A percentile compares a stretch with the other conserved stretches of the same genome.
Conservation (phyloP, 2,888 invertebrate species). For the Xestoiulus laeticollis region DNA sequence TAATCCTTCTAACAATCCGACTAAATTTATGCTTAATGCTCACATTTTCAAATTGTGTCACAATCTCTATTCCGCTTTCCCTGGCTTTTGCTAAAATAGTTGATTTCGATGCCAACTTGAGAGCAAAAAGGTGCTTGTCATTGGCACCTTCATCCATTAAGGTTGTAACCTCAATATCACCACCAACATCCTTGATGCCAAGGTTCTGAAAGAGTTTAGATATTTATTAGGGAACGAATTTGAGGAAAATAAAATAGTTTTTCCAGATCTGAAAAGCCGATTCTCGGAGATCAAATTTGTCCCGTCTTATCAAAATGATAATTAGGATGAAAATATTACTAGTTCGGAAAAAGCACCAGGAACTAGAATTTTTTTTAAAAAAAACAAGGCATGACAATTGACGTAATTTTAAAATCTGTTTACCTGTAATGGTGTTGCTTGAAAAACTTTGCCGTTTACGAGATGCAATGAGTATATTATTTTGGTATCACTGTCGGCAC, state of each 20-base stretch:
- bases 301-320: too few species aligned
- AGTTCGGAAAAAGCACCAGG: too few species aligned
- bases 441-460: slow-evolving; percentile 56
- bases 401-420: not conserved
- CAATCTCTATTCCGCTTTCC: slow-evolving; percentile 12
- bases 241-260: too few species aligned
- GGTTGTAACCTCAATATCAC: slow-evolving; percentile 52
- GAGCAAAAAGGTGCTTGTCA: slow-evolving; percentile 56
- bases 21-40: too few species aligned
- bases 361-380: too few species aligned
- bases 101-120: slow-evolving; percentile 44
- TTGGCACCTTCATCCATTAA: slow-evolving; percentile 56
- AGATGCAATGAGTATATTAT: slow-evolving; percentile 55
- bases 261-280: too few species aligned
- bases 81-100: not conserved
- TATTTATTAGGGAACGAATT: too few species aligned
- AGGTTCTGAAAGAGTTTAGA: not conserved
- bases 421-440: not conserved
- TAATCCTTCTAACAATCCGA: too few species aligned
- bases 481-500: slow-evolving; percentile 55
- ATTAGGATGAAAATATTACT: too few species aligned
- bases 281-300: too few species aligned
- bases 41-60: slow-evolving; percentile 27
- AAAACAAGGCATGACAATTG: too few species aligned
- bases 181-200: not conserved